These are phyloP conservation scores for Cyclophora punctaria DNA, from an alignment of 2,888 invertebrate genomes.

Conservation along the genomic window DNA sequence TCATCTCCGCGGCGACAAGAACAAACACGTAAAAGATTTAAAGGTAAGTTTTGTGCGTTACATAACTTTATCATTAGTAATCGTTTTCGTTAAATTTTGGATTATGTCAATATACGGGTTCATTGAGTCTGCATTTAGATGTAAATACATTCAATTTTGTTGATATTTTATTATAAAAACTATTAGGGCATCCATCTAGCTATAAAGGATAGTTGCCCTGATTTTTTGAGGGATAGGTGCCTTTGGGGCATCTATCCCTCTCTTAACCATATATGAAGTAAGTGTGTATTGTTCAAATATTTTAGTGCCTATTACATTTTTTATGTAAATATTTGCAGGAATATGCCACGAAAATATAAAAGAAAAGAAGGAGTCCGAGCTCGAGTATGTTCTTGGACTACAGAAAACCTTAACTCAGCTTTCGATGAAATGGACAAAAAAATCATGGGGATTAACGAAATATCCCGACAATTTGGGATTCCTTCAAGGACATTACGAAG, in stretches of 20 bases:
- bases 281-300: neutral
- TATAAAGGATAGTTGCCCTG: neutral
- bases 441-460: slow-evolving; percentile 20
- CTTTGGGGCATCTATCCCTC: neutral
- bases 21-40: no score
- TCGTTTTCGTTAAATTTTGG: no score
- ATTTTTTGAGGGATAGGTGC: neutral
- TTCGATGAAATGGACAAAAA: slow-evolving; percentile 23
- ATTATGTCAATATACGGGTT: no score
- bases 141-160: neutral
- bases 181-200: neutral
- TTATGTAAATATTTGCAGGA: neutral
- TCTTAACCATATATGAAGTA: neutral
- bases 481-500: slow-evolving; percentile 22
- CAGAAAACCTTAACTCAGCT: slow-evolving; percentile 18
- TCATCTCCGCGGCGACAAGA: no score
- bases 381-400: slow-evolving; percentile 20
- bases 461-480: slow-evolving; percentile 24
- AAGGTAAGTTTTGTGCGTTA: no score
- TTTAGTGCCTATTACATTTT: neutral
- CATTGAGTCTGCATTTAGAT: no score
- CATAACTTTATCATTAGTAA: no score
- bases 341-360: slow-evolving; percentile 18
- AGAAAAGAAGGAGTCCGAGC: slow-evolving; percentile 16
- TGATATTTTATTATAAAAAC: neutral